phyloP scores from a whole-genome alignment of 2,888 invertebrate genomes.

The Pyrrhosoma nymphula region DNA sequence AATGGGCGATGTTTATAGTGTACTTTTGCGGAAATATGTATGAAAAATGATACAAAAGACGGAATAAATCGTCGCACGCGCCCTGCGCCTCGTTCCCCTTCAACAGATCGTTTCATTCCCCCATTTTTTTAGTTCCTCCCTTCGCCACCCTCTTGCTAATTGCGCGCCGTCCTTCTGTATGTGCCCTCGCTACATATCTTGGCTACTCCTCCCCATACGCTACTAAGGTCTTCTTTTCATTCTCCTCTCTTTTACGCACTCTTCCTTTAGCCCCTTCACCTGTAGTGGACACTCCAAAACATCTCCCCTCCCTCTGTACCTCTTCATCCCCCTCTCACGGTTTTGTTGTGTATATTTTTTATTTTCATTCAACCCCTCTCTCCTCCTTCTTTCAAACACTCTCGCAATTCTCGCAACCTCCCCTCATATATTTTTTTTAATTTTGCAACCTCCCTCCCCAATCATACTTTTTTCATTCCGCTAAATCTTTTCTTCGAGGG shows the following conservation, averaged over 20 bases:
- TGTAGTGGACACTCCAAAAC: constrained; percentile 18
- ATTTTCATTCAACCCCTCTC: neutral
- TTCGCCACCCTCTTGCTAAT: neutral
- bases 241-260: neutral
- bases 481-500: neutral
- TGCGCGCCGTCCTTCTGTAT: neutral
- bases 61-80: neutral
- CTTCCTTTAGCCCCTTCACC: neutral
- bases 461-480: neutral
- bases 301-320: neutral
- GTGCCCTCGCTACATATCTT: neutral
- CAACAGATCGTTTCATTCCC: neutral
- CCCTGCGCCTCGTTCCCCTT: neutral
- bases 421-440: neutral
- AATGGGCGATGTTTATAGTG: neutral
- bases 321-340: neutral
- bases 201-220: neutral
- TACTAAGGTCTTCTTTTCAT: neutral
- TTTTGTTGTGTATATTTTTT: neutral
- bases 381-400: neutral
- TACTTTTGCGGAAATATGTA: neutral
- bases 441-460: neutral
- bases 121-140: neutral
- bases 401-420: neutral
- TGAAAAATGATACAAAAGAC: neutral